Evolutionary conservation across 2,797 vertebrate genomes (phyloP), one percentile per base, ranked within the genome.

Genomic region (Xiphorhynchus erythropygius): DNA sequence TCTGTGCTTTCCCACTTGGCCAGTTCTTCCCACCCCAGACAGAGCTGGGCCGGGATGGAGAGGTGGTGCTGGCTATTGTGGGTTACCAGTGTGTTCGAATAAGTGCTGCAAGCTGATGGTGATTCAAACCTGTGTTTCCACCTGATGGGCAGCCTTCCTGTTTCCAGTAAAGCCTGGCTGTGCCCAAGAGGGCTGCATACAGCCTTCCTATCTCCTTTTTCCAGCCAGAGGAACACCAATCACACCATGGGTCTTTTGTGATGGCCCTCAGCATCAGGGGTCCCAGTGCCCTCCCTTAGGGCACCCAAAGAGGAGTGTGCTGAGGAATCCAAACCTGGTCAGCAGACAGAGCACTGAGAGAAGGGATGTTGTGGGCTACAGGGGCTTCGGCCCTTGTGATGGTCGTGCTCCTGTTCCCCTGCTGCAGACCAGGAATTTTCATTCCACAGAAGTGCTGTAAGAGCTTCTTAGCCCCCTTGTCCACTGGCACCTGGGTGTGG

Each of bases 231-330:
- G 14, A 68, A 13, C 32, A 18, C 33, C 33, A 27, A 55, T 47
- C 2, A 4, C 16, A 27, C 30, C 0, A 1, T 1, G 1, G 0
- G 2, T 19, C 69, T 59, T 55, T 32, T 33, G 22, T 30, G 44
- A 60, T 0, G 1, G n/a, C 32, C 22, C 13, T 59, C 0, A 1
- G 21, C 0, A 0, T 27, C 7, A 2, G 21, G 21, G 21, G 13
- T 41, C n/a, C 46, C 35, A 13, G 14, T 37, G 57, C 53, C 53
- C 10, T 11, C 32, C 46, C 18, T 32, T 5, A 17, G 30, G 32
- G 27, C 11, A 3, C 59, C 30, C n/a, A 10, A 13, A 68, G 35
- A 46, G 37, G 15, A 47, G 8, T 2, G 2, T 55, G 78, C 47
- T 60, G 46, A 28, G 67, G 35, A 32, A 18, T 59, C 44, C 21